A percentile compares a stretch with the other conserved stretches of the same genome.
phyloP scores from a whole-genome alignment of 2,797 vertebrate species.

The Okamejei kenojei region DNA sequence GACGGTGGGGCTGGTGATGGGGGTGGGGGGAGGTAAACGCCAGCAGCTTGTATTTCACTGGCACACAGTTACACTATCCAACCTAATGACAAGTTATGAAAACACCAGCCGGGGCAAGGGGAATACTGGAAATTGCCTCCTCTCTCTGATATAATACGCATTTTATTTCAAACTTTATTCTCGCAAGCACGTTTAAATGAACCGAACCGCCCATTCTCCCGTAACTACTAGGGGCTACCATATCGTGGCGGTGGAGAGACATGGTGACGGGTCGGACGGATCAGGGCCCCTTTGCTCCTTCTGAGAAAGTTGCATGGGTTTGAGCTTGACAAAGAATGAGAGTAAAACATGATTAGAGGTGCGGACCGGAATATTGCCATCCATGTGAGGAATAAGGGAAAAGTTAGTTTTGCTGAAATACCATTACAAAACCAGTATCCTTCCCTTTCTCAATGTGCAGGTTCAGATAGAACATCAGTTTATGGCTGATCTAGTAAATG shows the following conservation, averaged over 20 bases:
- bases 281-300: neutral
- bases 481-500: neutral
- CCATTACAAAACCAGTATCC: neutral
- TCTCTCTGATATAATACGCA: neutral
- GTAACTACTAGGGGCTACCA: neutral
- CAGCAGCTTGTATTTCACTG: conserved; percentile 28
- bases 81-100: neutral
- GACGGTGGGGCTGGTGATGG: neutral
- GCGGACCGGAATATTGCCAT: neutral
- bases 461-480: neutral
- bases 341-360: neutral
- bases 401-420: neutral
- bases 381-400: neutral
- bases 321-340: neutral
- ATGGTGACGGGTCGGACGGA: neutral
- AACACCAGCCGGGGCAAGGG: neutral
- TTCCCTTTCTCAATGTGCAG: too few relatives aligned
- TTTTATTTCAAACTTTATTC: neutral
- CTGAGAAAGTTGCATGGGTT: neutral
- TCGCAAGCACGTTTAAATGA: neutral
- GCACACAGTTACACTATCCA: neutral
- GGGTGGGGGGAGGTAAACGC: neutral
- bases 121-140: neutral
- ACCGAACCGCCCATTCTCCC: neutral
- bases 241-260: neutral